Conservation (phyloP, 64 coral and sea anemone genomes). For the Hydrozoanthus tunicans region DNA sequence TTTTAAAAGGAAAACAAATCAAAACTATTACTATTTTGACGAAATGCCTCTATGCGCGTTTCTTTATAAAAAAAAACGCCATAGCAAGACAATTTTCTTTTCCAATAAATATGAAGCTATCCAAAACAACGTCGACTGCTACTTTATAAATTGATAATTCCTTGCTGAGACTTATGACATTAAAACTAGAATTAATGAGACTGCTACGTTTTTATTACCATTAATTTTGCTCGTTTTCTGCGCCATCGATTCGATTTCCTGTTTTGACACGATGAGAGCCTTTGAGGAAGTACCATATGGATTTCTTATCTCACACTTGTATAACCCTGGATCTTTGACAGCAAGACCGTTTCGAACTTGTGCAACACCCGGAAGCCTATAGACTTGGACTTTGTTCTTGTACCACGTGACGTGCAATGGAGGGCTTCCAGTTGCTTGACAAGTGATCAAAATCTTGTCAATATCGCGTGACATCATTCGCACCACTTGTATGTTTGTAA, state of each 20-base stretch:
- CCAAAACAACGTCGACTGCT: no score
- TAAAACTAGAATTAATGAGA: not conserved
- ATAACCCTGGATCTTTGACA: not conserved
- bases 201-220: not conserved
- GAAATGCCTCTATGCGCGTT: no score
- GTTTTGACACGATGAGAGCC: conserved; percentile 1
- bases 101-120: no score
- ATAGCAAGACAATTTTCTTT: no score
- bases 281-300: not conserved
- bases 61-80: no score
- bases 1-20: no score
- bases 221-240: not conserved
- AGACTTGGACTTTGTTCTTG: not conserved
- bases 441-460: conserved; percentile 6
- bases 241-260: not conserved
- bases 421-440: conserved; percentile 7
- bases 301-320: conserved; percentile 4
- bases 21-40: no score
- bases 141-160: no score
- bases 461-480: not conserved
- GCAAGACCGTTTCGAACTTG: not conserved
- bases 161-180: not conserved
- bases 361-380: not conserved
- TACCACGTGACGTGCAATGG: conserved; percentile 8
- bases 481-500: not conserved